Base-by-base conservation (phyloP, 2,797 vertebrate species). In the Leptodactylus fallax region DNA sequence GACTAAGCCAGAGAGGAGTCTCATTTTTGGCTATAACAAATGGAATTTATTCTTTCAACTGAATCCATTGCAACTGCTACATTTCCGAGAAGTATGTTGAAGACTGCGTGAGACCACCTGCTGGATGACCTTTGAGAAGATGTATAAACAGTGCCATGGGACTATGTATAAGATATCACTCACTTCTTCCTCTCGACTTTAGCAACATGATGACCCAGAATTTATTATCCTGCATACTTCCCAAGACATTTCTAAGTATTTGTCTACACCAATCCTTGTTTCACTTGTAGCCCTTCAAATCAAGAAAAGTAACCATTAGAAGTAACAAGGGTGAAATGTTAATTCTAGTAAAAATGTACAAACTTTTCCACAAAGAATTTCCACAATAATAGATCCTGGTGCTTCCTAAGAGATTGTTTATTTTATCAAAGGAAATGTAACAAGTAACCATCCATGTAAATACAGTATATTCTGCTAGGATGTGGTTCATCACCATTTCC, bases 21-120 rank as follows among this genome's bases (percentile, higher is more conserved):
- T 36, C 36, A 36, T 36, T 36, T 1, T 36, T 36, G 4, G 10
- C 55, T 81, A 2, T 60, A 81, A 63, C 36, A 72, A 83, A 36
- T 76, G 83, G 7, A 45, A 55, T 45, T 36, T 36, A 23, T 77
- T 3, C 60, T 85, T 74, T 74, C 25, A 72, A 51, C 25, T 58
- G 10, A 76, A 85, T 58, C 71, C 82, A 58, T 45, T 84, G 69
- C 6, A 72, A 84, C 27, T 56, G 53, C 69, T 47, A 13, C 11
- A 84, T 58, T 61, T 77, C 83, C 56, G 8, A 85, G 83, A 85
- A 77, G 83, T 21, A 85, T 25, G 51, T 9, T 45, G 49, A 49
- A 77, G 71, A 21, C 83, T 19, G 55, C n/a, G 61, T 77, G 83
- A 76, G 83, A 85, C 83, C 83, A 85, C 72, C 71, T 85, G 56